Evolutionary conservation across 2,113 vertebrate genomes (phyloP), one percentile per base, ranked within the genome.

Genomic region (Lamprotornis superbus): DNA sequence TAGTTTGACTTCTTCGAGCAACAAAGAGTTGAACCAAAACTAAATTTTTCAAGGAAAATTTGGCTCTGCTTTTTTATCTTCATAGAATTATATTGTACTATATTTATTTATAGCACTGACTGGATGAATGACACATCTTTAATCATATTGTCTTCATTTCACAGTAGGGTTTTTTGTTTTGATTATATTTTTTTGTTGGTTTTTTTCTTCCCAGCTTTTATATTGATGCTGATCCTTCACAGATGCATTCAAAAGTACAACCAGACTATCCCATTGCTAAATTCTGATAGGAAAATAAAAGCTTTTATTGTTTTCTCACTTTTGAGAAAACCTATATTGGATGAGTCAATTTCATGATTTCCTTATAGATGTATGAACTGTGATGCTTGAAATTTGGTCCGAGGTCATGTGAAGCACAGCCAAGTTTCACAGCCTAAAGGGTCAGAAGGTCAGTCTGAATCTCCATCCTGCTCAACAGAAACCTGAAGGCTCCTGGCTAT

Each of bases 401-500:
- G 94, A 94, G 88, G 90, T 94, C 63, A 71, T 6, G 37, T 52
- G 82, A 86, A 91, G 60, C 78, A 40, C 85, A 88, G 94, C 88
- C 94, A 97, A 94, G 31, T 64, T 76, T 87, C 68, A 80, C 64
- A 96, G 73, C 64, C 83, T 67, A 22, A 70, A 89, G 83, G 73
- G 63, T 86, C 76, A 81, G 30, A 65, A 44, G 37, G 39, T 61
- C 84, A 63, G 24, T 39, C 40, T 57, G 55, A 74, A 75, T 37
- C 68, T 83, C 17, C 63, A 70, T 76, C 21, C 59, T 86, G 55
- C 56, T 92, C 79, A 70, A 2, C 14, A 65, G 35, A 90, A 91
- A 83, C 67, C 68, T 86, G 30, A 30, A 25, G 39, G 2, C 76
- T 95, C 77, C 46, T 90, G 68, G 15, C 50, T 86, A 47, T 33